Base-by-base conservation (phyloP, 2,888 invertebrate species). In the Leptinotarsa peninsularis region DNA sequence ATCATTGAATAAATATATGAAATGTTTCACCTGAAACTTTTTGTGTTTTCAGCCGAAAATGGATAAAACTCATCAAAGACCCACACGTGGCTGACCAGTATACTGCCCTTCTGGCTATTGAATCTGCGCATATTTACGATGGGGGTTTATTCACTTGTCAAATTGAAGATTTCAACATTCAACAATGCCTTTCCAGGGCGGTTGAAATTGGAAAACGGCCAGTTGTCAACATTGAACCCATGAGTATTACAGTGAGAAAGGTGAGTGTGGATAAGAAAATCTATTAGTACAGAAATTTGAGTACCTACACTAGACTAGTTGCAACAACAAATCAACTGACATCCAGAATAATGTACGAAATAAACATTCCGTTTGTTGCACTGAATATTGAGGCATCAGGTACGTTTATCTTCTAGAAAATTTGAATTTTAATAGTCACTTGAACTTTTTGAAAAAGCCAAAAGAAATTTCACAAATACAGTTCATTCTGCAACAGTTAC, bases 131-230 rank as follows among this genome's bases (percentile, higher is more conserved):
- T 76, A 88, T 90, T 27, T 90, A 93, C 52, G 96, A 96, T 84
- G 92, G 93, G 27, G 96, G 96, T 21, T 90, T 92, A 74, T 96
- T 95, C 90, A 94, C 94, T 4, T 96, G 96, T 86, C 93, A 94
- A 84, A 94, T 93, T 49, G 90, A 91, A 72, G 94, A 94, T 83
- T 92, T 91, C 83, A 93, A 92, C n/a, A 88, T 93, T 67, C 91
- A 93, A 79, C 91, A 94, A 77, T 94, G 94, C 85, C 90, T 91
- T 79, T 92, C 92, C 68, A 87, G 93, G 72, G 88, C 91, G 74
- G 88, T 94, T 52, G 90, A 91, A 33, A 91, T 95, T 18, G 88
- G 88, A 79, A 89, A 92, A 58, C 91, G 93, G 3, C 94, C 94
- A 0, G 89, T 91, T 78, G 91, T 94, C 68, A 91, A 92, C 81